Evolutionary conservation across 1,140 invertebrate genomes (phyloP), one percentile per base, ranked within the genome.

Genomic region (Drosophila jambulina): DNA sequence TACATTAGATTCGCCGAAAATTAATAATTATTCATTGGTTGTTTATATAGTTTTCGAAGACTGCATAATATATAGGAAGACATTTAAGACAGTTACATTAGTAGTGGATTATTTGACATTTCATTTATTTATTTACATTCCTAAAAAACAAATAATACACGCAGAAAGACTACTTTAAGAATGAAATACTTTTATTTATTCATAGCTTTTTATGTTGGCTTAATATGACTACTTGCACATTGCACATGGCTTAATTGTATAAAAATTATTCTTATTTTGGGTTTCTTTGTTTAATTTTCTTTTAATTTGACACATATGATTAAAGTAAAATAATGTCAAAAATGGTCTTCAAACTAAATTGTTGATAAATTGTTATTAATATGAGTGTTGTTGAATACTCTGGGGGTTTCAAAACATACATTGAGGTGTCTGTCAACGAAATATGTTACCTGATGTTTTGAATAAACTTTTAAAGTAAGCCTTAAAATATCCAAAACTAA

Each of bases 171-270:
- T n/a, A 2, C 5, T 17, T 49, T 19, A 49, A 49, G 67, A 67
- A 65, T 67, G 34, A 67, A 68, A 45, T 70, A 68, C 46, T 68
- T 70, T 70, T 69, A 67, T 67, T 69, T n/a, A 46, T 49, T 43
- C 19, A 43, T 19, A 6, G 12, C 8, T 51, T 64, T 25, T 42
- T 36, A 51, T 49, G 42, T 29, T 38, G 25, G 56, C 56, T 61
- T 61, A 43, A 61, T 42, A 65, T 69, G 23, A 9, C 38, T 43
- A 69, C 4, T 69, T 53, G 34, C 65, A 69, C 42, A 69, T 65
- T 65, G 13, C 8, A 61, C 36, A 36, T 17, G 27, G 27, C 46
- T 69, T 69, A 69, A 46, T 34, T 15, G 27, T 43, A 40, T 49
- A 69, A 45, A 69, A 65, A 67, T 23, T 54, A 54, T n/a, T 48